Base-by-base conservation (phyloP, 2,113 vertebrate genomes). In the Megatriorchis doriae region DNA sequence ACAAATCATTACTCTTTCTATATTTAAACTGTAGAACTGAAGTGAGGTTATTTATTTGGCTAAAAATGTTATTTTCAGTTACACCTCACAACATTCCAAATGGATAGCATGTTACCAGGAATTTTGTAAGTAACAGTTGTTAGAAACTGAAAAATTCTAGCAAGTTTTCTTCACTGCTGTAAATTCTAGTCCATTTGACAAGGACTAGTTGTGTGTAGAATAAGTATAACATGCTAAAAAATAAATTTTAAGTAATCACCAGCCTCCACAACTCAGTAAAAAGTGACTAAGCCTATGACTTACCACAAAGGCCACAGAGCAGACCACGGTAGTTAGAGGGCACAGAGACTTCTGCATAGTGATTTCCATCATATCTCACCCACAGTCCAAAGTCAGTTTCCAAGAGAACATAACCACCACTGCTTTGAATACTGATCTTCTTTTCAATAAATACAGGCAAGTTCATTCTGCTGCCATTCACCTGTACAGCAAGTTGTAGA, bases 281-380 rank as follows among this genome's bases (percentile, higher is more conserved):
- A 81, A 56, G 23, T 27, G 22, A 34, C 52, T n/a, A 74, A 52
- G 23, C 6, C 16, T 61, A 29, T 29, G 32, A 96, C 89, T 98
- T 98, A 99, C 99, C 99, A 95, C 99, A 99, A 82, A 99, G 96
- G 80, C 99, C 99, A 71, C 99, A 99, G 75, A 99, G 98, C 38
- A 98, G 97, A 32, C 96, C 98, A 16, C 52, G 96, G 96, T 98
- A 99, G 59, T 95, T 84, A 40, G 96, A 96, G 4, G 98, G 98
- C 80, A 99, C 74, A 16, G 98, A 98, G 43, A 99, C 98, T 67
- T 99, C 99, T 52, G 98, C 98, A 2, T 99, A 98, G 66, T 99
- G 99, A 96, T 98, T 98, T 26, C 99, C 99, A 92, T 99, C 98
- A 47, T 98, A 99, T 82, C 98, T 98, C 48, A 99, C 98, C 88